Evolutionary conservation across 2,113 vertebrate species (phyloP).

Genomic region (Pogona vitticeps): DNA sequence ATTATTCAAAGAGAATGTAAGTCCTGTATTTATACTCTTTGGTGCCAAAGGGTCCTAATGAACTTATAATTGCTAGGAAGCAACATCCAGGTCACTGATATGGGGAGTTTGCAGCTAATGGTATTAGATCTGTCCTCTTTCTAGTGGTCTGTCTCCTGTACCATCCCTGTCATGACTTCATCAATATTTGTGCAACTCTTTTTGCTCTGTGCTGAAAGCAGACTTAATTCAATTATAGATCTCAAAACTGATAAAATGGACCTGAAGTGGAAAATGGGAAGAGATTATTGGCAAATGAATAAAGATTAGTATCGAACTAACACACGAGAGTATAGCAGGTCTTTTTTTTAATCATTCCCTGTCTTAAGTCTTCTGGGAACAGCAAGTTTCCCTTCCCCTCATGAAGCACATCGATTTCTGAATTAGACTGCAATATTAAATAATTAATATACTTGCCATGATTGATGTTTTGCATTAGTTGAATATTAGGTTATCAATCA

Average conservation of each 20-base stretch:
- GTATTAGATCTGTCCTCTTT: constrained; percentile 61
- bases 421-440: constrained; percentile 99
- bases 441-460: constrained; percentile 99
- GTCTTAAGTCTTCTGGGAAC: constrained; percentile 89
- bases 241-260: constrained; percentile 86
- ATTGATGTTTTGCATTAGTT: constrained; percentile 99
- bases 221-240: constrained; percentile 89
- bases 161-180: constrained; percentile 82
- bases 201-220: constrained; percentile 84
- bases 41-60: constrained; percentile 76
- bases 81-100: constrained; percentile 60
- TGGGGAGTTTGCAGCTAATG: constrained; percentile 52
- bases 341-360: constrained; percentile 87
- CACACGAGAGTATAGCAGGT: constrained; percentile 77
- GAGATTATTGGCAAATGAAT: constrained; percentile 94
- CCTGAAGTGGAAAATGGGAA: constrained; percentile 84
- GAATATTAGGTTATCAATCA: constrained; percentile 99
- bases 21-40: constrained; percentile 74
- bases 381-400: constrained; percentile 82
- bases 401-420: constrained; percentile 94
- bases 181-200: constrained; percentile 77
- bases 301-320: constrained; percentile 89
- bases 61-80: constrained; percentile 73
- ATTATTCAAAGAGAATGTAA: constrained; percentile 54
- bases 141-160: constrained; percentile 70